These are phyloP conservation scores for Sylvilagus bachmani DNA, from an alignment of 2,113 vertebrate genomes.

Conservation along the genomic window DNA sequence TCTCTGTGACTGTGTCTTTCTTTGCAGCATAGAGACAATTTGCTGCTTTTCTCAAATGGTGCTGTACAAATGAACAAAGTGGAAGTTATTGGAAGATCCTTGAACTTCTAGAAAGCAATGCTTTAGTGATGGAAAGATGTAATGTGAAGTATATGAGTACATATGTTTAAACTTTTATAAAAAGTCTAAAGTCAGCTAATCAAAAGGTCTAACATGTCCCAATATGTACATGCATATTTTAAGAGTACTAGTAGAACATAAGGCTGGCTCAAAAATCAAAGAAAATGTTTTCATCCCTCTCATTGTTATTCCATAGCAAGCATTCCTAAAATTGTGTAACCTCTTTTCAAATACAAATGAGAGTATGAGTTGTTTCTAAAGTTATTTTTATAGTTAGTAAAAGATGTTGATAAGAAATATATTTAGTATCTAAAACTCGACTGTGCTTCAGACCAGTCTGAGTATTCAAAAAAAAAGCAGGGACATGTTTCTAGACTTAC, in stretches of 20 bases:
- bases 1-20: neutral
- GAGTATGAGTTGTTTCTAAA: neutral
- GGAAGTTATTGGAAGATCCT: neutral
- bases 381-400: neutral
- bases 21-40: neutral
- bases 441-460: constrained; percentile 1
- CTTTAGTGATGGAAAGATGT: neutral
- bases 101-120: constrained; percentile 4
- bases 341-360: neutral
- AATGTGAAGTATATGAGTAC: neutral
- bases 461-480: neutral
- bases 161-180: neutral
- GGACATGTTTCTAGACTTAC: neutral
- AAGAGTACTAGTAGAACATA: neutral
- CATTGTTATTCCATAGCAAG: constrained; percentile 14
- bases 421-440: neutral
- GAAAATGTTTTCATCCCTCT: neutral
- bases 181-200: neutral
- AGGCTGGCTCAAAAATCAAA: neutral
- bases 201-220: neutral
- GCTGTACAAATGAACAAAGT: neutral
- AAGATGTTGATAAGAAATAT: constrained; percentile 13
- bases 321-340: neutral
- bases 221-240: neutral
- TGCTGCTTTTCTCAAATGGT: neutral